These are phyloP conservation scores for Lagria hirta DNA, from an alignment of 2,888 invertebrate species.

Conservation along the genomic window DNA sequence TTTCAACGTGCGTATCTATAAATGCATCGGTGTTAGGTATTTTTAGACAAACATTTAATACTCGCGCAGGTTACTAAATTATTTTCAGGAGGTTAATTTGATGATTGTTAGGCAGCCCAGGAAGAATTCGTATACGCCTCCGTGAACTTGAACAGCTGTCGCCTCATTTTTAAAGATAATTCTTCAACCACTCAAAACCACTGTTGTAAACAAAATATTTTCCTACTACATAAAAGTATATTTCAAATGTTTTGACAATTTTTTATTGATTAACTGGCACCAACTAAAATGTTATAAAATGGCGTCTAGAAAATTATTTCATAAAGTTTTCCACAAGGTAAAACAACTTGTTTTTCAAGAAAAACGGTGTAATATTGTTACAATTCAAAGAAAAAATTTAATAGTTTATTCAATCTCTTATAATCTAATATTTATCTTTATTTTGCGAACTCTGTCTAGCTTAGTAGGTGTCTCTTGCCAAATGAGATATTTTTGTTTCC, in stretches of 20 bases:
- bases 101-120: conserved; percentile 19
- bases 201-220: not conserved
- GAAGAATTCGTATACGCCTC: conserved; percentile 14
- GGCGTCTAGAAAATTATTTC: conserved; percentile 2
- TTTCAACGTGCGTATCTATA: conserved; percentile 32
- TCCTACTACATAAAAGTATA: conserved; percentile 2
- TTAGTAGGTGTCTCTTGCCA: conserved; percentile 53
- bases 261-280: conserved; percentile 4
- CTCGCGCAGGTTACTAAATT: conserved; percentile 27
- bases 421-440: conserved; percentile 49
- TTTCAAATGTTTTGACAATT: not conserved
- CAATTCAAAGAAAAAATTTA: conserved; percentile 17
- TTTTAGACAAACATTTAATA: conserved; percentile 34
- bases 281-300: conserved; percentile 7
- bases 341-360: conserved; percentile 7
- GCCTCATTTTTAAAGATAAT: too few relatives aligned
- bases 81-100: conserved; percentile 28
- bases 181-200: not conserved
- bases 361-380: conserved; percentile 11
- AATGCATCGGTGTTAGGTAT: conserved; percentile 32
- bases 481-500: conserved; percentile 56
- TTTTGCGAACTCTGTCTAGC: conserved; percentile 51
- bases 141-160: conserved; percentile 14
- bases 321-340: conserved; percentile 10
- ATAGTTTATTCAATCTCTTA: conserved; percentile 25